Percentiles rank a stretch among this genome's conserved stretches.
These are phyloP conservation scores for Conus ventricosus DNA, from an alignment of 1,140 invertebrate genomes.

Conservation along the genomic window DNA sequence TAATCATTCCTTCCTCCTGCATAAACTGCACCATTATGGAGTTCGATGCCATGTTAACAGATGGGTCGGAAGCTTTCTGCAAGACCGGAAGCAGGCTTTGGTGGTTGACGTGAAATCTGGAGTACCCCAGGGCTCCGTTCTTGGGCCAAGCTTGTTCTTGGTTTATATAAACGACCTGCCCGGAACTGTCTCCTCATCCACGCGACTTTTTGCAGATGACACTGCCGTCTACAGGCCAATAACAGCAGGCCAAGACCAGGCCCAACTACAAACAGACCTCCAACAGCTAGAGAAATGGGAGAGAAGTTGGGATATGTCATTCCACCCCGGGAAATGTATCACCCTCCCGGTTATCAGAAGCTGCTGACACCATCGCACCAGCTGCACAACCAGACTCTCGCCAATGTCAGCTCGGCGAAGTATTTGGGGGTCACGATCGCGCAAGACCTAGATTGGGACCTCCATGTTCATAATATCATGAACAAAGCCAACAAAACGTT, in stretches of 20 bases:
- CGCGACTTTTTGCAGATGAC: neutral
- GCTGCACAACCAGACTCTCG: neutral
- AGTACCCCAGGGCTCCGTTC: conserved; percentile 37
- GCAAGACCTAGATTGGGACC: neutral
- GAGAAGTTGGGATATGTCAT: too few species aligned
- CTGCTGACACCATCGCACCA: too few species aligned
- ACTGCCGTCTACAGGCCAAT: neutral
- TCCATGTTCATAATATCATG: neutral
- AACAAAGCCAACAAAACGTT: neutral
- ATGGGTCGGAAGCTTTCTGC: conserved; percentile 41
- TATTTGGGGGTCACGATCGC: neutral
- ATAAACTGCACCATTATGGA: conserved; percentile 41
- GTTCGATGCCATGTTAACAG: conserved; percentile 28
- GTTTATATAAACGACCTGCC: conserved; percentile 28
- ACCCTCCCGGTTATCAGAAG: neutral
- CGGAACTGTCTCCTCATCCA: neutral
- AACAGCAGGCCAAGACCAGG: too few species aligned
- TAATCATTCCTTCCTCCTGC: conserved; percentile 28
- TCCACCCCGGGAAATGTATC: neutral
- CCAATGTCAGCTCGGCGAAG: neutral
- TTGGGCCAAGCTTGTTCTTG: conserved; percentile 40
- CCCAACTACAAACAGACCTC: too few species aligned
- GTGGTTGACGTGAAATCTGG: conserved; percentile 40
- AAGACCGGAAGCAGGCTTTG: conserved; percentile 34
- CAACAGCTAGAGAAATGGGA: too few species aligned